Evolutionary conservation across 1,140 invertebrate genomes (phyloP).

Genomic region (Drosophila pallidifrons): DNA sequence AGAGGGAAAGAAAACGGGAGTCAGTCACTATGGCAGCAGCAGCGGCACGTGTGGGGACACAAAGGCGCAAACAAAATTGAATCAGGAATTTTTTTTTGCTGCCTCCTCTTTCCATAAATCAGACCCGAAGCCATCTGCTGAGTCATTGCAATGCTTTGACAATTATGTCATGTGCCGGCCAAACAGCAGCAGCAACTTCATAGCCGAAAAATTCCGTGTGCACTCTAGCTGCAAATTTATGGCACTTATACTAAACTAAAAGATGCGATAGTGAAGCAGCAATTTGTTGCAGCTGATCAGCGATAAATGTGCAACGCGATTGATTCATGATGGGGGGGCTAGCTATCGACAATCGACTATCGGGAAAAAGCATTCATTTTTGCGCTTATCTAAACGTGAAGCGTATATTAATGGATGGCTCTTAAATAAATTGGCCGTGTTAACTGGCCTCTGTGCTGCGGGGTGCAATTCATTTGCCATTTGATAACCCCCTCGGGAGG

Average conservation of each 20-base stretch:
- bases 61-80: not conserved
- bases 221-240: slow-evolving; percentile 57
- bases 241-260: slow-evolving; percentile 9
- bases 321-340: slow-evolving; percentile 45
- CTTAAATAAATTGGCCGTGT: slow-evolving; percentile 44
- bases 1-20: not conserved
- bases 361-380: slow-evolving; percentile 30
- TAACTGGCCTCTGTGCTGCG: slow-evolving; percentile 16
- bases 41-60: not conserved
- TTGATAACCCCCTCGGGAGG: not conserved
- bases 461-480: slow-evolving; percentile 9
- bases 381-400: slow-evolving; percentile 17
- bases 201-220: slow-evolving; percentile 35
- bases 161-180: slow-evolving; percentile 66
- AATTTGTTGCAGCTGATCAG: slow-evolving; percentile 54
- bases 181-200: slow-evolving; percentile 31
- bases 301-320: slow-evolving; percentile 30
- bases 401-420: slow-evolving; percentile 49
- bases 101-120: slow-evolving; percentile 26
- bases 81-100: not conserved
- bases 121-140: slow-evolving; percentile 44
- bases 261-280: slow-evolving; percentile 47
- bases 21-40: not conserved
- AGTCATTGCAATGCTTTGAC: slow-evolving; percentile 38
- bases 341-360: too few species aligned